Base-by-base conservation (phyloP, 1,140 invertebrate genomes). In the Cydia fagiglandana region DNA sequence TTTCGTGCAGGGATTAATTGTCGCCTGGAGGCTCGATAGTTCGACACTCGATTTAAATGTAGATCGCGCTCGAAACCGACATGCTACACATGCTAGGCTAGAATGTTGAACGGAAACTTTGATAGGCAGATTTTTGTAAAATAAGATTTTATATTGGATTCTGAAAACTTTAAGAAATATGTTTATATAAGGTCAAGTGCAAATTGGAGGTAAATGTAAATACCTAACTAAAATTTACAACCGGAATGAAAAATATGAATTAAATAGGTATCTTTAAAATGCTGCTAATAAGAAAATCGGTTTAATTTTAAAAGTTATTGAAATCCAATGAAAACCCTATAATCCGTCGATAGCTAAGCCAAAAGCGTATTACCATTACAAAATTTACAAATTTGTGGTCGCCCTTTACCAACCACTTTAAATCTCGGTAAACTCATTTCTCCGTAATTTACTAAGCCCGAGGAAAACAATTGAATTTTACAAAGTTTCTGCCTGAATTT, bases 361-460 rank as follows among this genome's bases (percentile, higher is more conserved):
- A 20, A 56, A 56, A 56, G n/a, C n/a, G n/a, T 7, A 56, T 56
- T 56, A 17, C 15, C 53, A 56, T 56, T 56, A 56, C 53, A 56
- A 56, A 56, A 17, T 47, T 56, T 56, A 56, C 53, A 56, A 56
- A 56, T 53, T 47, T 53, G 15, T 17, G 7, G 15, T 56, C 53
- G 53, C 15, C 53, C 53, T 17, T 0, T 56, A 50, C 9, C 1
- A 4, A 41, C 45, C 45, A 47, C 45, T 53, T 53, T 17, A 50
- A n/a, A 56, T 56, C n/a, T 56, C 15, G 15, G n/a, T 17, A 17
- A 56, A 56, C 15, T 56, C 2, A 56, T 56, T 56, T 56, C n/a
- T 17, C 53, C n/a, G 53, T 56, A 56, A 17, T 9, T 56, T 17
- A 47, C 53, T 9, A 20, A 56, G 53, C 5, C 53, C 53, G 53